Evolutionary conservation across 2,113 vertebrate species (phyloP).

Genomic region (Alethe castanea): DNA sequence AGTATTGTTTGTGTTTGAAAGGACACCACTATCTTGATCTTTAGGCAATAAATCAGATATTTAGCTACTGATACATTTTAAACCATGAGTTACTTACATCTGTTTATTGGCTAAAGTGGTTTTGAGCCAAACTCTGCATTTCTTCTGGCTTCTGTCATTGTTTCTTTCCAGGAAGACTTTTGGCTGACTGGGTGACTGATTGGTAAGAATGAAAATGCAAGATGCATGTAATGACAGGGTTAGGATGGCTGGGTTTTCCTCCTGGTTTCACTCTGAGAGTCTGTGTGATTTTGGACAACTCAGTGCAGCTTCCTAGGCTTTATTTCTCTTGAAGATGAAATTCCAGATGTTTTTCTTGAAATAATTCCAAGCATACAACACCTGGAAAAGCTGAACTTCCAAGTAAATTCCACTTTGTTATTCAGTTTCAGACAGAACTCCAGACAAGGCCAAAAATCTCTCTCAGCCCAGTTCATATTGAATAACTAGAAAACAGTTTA

Average conservation of each 20-base stretch:
- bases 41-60: background rate
- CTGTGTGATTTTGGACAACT: background rate
- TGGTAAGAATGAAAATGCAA: background rate
- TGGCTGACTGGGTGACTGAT: background rate
- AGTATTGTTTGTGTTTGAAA: background rate
- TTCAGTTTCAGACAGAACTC: background rate
- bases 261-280: background rate
- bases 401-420: background rate
- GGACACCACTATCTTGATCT: background rate
- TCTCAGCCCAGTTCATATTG: background rate
- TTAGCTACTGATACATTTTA: background rate
- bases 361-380: background rate
- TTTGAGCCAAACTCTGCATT: background rate
- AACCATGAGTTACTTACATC: background rate
- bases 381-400: background rate
- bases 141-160: background rate
- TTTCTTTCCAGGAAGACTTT: background rate
- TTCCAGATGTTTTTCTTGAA: conserved; percentile 15
- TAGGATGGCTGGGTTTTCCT: background rate
- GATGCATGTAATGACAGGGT: background rate
- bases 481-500: background rate
- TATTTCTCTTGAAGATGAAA: background rate
- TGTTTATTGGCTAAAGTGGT: background rate
- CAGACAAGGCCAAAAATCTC: background rate
- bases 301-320: background rate